Evolutionary conservation across 1,140 invertebrate genomes (phyloP).

Genomic region (Temnothorax curvispinosus): DNA sequence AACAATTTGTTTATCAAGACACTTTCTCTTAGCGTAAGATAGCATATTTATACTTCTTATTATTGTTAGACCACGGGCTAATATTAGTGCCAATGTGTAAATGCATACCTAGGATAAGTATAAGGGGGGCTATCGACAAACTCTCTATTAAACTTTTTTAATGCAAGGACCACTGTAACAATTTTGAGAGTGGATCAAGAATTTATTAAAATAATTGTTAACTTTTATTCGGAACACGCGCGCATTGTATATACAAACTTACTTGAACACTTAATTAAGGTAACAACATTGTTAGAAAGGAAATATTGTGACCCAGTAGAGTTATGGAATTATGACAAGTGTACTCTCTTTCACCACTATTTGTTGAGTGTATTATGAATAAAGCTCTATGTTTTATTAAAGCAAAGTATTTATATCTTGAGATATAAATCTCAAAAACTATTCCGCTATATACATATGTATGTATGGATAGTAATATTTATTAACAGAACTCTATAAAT

Average conservation of each 20-base stretch:
- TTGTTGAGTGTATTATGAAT: slow-evolving; percentile 83
- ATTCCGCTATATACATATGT: neutral
- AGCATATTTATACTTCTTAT: slow-evolving; percentile 72
- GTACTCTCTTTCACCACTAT: slow-evolving; percentile 79
- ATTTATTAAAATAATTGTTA: slow-evolving; percentile 80
- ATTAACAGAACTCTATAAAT: neutral
- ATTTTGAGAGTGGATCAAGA: slow-evolving; percentile 77
- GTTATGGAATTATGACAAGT: slow-evolving; percentile 76
- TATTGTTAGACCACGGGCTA: slow-evolving; percentile 68
- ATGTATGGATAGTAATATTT: neutral
- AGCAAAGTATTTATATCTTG: slow-evolving; percentile 34
- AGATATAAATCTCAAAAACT: neutral
- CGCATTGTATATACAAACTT: slow-evolving; percentile 80
- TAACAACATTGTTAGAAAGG: slow-evolving; percentile 75
- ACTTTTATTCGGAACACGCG: slow-evolving; percentile 73
- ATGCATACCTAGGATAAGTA: slow-evolving; percentile 61
- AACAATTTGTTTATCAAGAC: slow-evolving; percentile 29
- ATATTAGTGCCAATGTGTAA: slow-evolving; percentile 67
- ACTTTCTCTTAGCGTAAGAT: slow-evolving; percentile 61
- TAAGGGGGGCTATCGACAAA: slow-evolving; percentile 69
- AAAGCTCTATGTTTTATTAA: slow-evolving; percentile 84
- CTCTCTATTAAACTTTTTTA: slow-evolving; percentile 78
- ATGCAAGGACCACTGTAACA: slow-evolving; percentile 79
- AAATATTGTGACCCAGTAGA: slow-evolving; percentile 73
- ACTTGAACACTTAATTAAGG: slow-evolving; percentile 76